Conservation (phyloP, 2,888 invertebrate species). For the Nysson spinosus region DNA sequence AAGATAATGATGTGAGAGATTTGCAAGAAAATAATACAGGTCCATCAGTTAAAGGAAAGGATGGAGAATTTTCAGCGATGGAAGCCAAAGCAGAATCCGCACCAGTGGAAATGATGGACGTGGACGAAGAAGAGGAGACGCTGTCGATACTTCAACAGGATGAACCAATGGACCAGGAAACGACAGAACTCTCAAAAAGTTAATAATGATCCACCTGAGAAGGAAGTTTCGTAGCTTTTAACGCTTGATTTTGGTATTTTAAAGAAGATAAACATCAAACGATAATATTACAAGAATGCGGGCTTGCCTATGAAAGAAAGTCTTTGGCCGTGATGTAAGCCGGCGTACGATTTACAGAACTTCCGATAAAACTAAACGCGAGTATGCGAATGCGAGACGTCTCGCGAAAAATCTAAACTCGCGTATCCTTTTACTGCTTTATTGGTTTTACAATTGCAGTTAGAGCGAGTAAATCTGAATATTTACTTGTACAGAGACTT, state of each 20-base stretch:
- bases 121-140: slow-evolving; percentile 69
- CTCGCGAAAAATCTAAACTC: slow-evolving; percentile 13
- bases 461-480: slow-evolving; percentile 36
- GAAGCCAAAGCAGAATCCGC: slow-evolving; percentile 49
- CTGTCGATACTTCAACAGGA: slow-evolving; percentile 62
- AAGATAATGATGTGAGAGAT: slow-evolving; percentile 18
- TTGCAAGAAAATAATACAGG: slow-evolving; percentile 32
- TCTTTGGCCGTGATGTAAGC: slow-evolving; percentile 10
- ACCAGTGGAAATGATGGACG: slow-evolving; percentile 71
- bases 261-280: slow-evolving; percentile 19
- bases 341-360: slow-evolving; percentile 33
- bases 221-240: slow-evolving; percentile 26
- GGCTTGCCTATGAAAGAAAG: slow-evolving; percentile 25
- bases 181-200: slow-evolving; percentile 68
- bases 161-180: slow-evolving; percentile 75
- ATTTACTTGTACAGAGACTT: slow-evolving; percentile 44
- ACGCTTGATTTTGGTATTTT: slow-evolving; percentile 40
- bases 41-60: slow-evolving; percentile 35
- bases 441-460: slow-evolving; percentile 29
- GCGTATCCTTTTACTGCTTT: slow-evolving; percentile 30
- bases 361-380: slow-evolving; percentile 12
- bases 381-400: slow-evolving; percentile 13
- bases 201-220: slow-evolving; percentile 60
- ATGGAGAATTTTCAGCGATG: slow-evolving; percentile 30
- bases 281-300: slow-evolving; percentile 15